These are phyloP conservation scores for Ischnura elegans DNA, from an alignment of 2,888 invertebrate genomes.

Conservation along the genomic window DNA sequence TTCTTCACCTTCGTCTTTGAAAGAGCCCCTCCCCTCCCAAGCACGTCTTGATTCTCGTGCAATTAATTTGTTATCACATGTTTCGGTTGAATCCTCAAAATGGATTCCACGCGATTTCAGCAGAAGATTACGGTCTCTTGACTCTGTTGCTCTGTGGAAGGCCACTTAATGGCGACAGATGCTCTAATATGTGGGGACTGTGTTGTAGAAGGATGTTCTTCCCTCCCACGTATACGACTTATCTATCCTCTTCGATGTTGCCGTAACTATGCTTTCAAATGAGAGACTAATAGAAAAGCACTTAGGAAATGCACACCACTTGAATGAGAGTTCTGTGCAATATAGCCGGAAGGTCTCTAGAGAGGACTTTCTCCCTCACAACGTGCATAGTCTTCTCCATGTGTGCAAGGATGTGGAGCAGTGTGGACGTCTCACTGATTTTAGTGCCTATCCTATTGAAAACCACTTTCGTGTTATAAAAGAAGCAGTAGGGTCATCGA, in stretches of 20 bases:
- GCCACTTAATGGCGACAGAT: not conserved
- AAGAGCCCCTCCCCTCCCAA: not conserved
- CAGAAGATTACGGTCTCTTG: not conserved
- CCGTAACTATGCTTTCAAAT: not conserved
- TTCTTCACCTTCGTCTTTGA: not conserved
- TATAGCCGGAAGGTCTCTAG: slow-evolving; percentile 25
- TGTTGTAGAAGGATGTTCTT: not conserved
- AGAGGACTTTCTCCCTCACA: slow-evolving; percentile 12
- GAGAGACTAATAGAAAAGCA: slow-evolving; percentile 1
- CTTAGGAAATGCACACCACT: slow-evolving; percentile 21
- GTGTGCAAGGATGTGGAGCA: not conserved
- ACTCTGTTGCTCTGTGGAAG: not conserved
- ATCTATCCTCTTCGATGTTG: not conserved
- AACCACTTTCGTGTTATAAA: not conserved
- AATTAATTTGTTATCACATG: not conserved
- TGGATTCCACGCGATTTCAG: not conserved
- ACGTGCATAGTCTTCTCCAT: slow-evolving; percentile 54
- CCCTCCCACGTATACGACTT: not conserved
- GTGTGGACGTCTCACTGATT: slow-evolving; percentile 26
- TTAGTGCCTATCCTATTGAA: slow-evolving; percentile 63
- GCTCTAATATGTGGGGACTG: not conserved
- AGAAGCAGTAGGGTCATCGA: not conserved
- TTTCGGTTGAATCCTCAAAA: not conserved
- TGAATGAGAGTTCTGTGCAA: not conserved
- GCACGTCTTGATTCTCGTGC: not conserved